Evolutionary conservation across 2,888 invertebrate species (phyloP).

Genomic region (Troides helena): DNA sequence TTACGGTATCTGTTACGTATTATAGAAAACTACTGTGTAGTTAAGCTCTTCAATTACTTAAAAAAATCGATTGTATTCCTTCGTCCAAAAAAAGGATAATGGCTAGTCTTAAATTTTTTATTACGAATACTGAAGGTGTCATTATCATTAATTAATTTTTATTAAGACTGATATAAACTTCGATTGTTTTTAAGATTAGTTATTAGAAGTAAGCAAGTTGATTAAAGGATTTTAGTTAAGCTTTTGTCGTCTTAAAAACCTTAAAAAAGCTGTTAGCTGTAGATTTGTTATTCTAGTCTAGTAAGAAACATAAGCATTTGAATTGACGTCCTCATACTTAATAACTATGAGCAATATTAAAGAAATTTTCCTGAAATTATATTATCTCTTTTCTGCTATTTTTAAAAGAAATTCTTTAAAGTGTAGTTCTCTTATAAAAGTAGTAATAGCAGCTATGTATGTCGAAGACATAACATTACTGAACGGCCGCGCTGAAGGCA

Average conservation of each 20-base stretch:
- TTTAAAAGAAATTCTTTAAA: not conserved
- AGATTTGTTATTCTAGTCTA: no score
- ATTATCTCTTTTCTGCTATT: not conserved
- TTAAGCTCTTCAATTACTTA: constrained; percentile 8
- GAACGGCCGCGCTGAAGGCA: constrained; percentile 62
- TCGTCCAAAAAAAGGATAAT: constrained; percentile 7
- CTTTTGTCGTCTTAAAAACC: no score
- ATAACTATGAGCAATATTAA: not conserved
- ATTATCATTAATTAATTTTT: not conserved
- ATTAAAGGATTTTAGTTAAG: no score
- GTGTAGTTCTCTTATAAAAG: constrained; percentile 7
- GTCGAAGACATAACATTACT: constrained; percentile 46
- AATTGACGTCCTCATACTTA: no score
- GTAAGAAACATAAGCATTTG: no score
- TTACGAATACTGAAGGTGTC: not conserved
- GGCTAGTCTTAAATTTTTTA: not conserved
- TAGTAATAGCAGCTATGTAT: constrained; percentile 12
- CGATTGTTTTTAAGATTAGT: not conserved
- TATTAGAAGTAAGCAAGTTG: no score
- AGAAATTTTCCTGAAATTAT: not conserved
- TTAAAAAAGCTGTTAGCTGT: no score
- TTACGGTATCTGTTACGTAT: constrained; percentile 10
- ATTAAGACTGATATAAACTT: not conserved
- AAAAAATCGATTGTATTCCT: not conserved
- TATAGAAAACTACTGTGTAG: constrained; percentile 7